Evolutionary conservation across 53 echinoderm and acorn worm genomes (phyloP).

Genomic region (Apostichopus leukothele): DNA sequence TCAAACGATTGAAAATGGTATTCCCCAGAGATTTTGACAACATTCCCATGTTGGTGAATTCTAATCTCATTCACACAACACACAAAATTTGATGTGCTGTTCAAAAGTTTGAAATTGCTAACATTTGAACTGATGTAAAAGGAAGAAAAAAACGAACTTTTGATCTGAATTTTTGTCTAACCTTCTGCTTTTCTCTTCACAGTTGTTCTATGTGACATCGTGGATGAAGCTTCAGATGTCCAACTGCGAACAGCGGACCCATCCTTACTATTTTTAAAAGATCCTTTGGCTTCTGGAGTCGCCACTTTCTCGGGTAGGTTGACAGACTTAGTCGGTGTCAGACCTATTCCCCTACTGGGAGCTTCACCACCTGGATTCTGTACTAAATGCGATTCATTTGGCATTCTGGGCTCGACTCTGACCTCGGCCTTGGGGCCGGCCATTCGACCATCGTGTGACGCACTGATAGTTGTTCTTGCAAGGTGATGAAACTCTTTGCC

Average conservation of each 20-base stretch:
- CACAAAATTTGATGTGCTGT: too few species aligned
- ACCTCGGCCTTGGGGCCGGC: not conserved
- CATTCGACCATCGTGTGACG: not conserved
- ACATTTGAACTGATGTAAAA: not conserved
- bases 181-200: conserved; percentile 9
- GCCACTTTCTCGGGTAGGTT: not conserved
- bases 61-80: too few species aligned
- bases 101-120: too few species aligned
- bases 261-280: not conserved
- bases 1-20: too few species aligned
- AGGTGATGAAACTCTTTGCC: conserved; percentile 51
- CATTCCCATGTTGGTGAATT: too few species aligned
- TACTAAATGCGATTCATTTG: not conserved
- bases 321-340: too few species aligned
- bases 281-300: not conserved
- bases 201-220: not conserved
- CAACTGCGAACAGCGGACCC: not conserved
- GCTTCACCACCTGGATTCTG: not conserved
- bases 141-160: too few species aligned
- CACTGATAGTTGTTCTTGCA: conserved; percentile 58
- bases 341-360: not conserved
- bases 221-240: not conserved
- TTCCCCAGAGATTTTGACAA: too few species aligned
- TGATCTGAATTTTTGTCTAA: not conserved
- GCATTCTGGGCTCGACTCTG: not conserved